Evolutionary conservation across 2,113 vertebrate species (phyloP).

Genomic region (Trochalopteron elliotii): DNA sequence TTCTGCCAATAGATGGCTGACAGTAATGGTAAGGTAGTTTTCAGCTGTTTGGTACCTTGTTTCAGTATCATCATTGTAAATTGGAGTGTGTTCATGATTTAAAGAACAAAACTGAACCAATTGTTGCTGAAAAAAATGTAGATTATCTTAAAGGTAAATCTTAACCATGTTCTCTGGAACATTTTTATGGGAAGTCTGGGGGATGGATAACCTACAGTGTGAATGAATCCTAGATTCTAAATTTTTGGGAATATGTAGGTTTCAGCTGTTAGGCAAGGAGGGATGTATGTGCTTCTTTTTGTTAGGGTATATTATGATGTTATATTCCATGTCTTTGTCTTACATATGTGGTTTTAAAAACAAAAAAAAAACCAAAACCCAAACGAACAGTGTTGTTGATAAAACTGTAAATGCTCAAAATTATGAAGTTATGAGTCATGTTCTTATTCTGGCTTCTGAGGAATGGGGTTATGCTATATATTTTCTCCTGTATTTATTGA

Average conservation of each 20-base stretch:
- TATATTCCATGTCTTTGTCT: not conserved
- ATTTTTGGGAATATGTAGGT: not conserved
- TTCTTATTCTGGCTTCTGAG: not conserved
- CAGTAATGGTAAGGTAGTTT: not conserved
- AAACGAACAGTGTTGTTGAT: not conserved
- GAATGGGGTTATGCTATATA: not conserved
- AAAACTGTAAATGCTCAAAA: not conserved
- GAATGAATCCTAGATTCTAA: not conserved
- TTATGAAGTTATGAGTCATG: fast-evolving
- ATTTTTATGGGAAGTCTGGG: not conserved
- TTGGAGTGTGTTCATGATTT: not conserved
- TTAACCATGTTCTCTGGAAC: not conserved
- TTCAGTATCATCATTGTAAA: not conserved
- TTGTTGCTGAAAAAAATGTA: not conserved
- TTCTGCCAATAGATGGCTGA: not conserved
- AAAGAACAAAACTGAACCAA: fast-evolving
- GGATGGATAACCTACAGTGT: not conserved
- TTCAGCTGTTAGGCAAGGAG: not conserved
- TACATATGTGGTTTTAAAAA: not conserved
- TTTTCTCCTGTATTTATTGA: not conserved
- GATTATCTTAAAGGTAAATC: not conserved
- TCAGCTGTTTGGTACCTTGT: not conserved
- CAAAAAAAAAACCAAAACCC: not conserved
- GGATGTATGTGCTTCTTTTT: not conserved
- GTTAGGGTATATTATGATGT: not conserved